These are phyloP conservation scores for Tanytarsus gracilentus DNA, from an alignment of 2,888 invertebrate species.

Conservation along the genomic window DNA sequence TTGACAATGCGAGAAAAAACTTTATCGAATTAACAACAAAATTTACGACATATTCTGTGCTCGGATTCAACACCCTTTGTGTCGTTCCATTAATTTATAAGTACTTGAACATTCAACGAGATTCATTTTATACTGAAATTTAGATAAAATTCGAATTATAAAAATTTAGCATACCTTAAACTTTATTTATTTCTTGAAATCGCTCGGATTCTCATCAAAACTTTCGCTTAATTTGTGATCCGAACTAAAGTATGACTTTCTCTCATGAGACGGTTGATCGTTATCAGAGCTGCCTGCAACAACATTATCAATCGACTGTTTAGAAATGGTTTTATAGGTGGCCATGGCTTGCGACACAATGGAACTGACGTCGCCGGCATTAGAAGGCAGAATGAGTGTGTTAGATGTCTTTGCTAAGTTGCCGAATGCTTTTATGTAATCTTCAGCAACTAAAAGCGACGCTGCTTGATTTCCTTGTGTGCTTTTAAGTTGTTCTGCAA, in stretches of 20 bases:
- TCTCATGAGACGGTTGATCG: too few species aligned
- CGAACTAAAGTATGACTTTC: too few species aligned
- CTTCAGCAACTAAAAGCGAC: constrained; percentile 84
- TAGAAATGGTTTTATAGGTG: constrained; percentile 37
- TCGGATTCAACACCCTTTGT: constrained; percentile 71
- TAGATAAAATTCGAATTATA: constrained; percentile 39
- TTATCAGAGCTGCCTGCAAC: too few species aligned
- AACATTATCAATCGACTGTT: background rate
- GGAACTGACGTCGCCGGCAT: constrained; percentile 53
- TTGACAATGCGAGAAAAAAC: constrained; percentile 61
- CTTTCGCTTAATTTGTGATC: too few species aligned
- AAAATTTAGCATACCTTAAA: background rate
- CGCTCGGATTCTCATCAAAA: too few species aligned
- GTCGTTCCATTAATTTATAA: constrained; percentile 70
- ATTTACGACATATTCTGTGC: constrained; percentile 68
- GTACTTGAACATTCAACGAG: constrained; percentile 65
- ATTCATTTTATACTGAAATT: constrained; percentile 78
- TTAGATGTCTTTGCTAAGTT: constrained; percentile 88
- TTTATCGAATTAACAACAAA: constrained; percentile 75
- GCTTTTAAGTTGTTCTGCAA: constrained; percentile 54
- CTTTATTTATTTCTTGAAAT: background rate
- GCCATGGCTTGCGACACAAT: constrained; percentile 41
- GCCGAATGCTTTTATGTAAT: constrained; percentile 90
- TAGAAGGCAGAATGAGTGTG: constrained; percentile 87
- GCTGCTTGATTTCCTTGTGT: constrained; percentile 76